These are phyloP conservation scores for Drosophila auraria DNA, from an alignment of 1,140 invertebrate genomes.

Conservation along the genomic window DNA sequence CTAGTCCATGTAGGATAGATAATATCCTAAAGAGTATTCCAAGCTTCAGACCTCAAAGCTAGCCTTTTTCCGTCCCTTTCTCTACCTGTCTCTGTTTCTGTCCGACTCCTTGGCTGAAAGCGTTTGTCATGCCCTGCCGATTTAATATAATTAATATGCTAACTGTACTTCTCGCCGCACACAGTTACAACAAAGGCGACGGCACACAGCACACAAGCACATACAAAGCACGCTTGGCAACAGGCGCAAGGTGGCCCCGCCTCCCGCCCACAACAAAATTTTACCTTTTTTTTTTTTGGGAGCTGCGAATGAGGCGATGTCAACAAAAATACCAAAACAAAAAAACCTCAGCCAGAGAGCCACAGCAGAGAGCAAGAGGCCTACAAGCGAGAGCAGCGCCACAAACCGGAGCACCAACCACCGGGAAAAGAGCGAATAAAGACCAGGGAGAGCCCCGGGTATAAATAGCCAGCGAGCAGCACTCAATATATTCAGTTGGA, in stretches of 20 bases:
- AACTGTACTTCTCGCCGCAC: slow-evolving; percentile 79
- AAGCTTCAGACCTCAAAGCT: background rate
- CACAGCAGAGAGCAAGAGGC: slow-evolving; percentile 8
- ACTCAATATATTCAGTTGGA: slow-evolving; percentile 55
- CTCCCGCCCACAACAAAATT: slow-evolving; percentile 36
- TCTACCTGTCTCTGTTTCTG: slow-evolving; percentile 2
- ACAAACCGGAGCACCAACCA: slow-evolving; percentile 37
- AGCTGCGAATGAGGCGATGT: slow-evolving; percentile 79
- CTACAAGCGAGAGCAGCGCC: slow-evolving; percentile 21
- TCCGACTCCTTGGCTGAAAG: slow-evolving; percentile 23
- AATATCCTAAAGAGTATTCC: background rate
- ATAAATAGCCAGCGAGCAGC: slow-evolving; percentile 51
- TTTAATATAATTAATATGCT: slow-evolving; percentile 83
- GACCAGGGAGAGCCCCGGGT: slow-evolving; percentile 41
- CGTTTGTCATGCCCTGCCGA: slow-evolving; percentile 65
- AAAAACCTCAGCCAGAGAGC: slow-evolving; percentile 42
- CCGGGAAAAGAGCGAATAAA: slow-evolving; percentile 6
- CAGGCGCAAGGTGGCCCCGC: slow-evolving; percentile 72
- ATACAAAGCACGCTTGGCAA: slow-evolving; percentile 59
- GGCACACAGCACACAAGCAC: slow-evolving; percentile 24
- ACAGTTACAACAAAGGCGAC: slow-evolving; percentile 58
- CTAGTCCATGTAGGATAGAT: too few species aligned
- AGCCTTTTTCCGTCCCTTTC: background rate
- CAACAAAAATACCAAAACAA: slow-evolving; percentile 84
- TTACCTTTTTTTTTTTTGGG: slow-evolving; percentile 49